These are phyloP conservation scores for Acridotheres tristis DNA, from an alignment of 2,797 vertebrate species.

Conservation along the genomic window DNA sequence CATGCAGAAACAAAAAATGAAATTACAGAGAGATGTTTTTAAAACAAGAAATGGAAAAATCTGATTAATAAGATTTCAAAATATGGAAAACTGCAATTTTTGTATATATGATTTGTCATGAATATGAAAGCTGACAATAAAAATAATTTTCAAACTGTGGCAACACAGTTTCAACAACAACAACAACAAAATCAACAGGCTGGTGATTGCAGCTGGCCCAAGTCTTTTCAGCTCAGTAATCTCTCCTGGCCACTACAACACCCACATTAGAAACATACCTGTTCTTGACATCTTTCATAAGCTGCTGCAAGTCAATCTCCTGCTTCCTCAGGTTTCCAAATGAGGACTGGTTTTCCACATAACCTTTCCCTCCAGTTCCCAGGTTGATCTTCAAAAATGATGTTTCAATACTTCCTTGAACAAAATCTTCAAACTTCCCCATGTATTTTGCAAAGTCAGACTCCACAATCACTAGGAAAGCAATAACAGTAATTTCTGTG, in stretches of 20 bases:
- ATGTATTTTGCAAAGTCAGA: constrained; percentile 88
- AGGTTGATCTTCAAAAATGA: constrained; percentile 71
- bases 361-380: constrained; percentile 75
- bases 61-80: neutral
- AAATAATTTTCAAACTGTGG: neutral
- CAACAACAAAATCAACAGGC: neutral
- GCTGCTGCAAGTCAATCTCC: constrained; percentile 86
- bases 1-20: neutral
- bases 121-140: neutral
- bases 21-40: neutral
- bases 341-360: constrained; percentile 82
- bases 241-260: neutral
- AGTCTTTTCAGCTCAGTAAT: neutral
- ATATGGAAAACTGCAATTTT: neutral
- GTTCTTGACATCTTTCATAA: constrained; percentile 79
- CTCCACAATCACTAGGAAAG: constrained; percentile 81
- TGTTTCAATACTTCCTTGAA: constrained; percentile 73
- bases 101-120: neutral
- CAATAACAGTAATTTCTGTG: neutral
- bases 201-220: neutral
- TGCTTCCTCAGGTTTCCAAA: constrained; percentile 92
- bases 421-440: constrained; percentile 78
- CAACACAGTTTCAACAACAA: neutral
- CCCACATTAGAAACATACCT: constrained; percentile 73
- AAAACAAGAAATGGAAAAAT: neutral